Evolutionary conservation across 2,888 invertebrate genomes (phyloP).

Genomic region (Vannuccia rotundouncinata): DNA sequence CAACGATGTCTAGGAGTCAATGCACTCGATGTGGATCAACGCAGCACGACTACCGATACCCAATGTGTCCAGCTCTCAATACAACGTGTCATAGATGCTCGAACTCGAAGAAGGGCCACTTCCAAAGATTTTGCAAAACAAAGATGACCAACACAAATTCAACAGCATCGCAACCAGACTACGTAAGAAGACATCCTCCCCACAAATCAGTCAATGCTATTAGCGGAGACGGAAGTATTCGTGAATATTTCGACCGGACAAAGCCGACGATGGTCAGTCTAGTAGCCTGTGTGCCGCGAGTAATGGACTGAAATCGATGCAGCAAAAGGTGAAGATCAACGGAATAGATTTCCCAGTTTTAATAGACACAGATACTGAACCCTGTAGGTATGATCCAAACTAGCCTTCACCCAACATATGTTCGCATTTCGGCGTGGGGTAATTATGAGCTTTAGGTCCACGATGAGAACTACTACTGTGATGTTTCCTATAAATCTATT

Average conservation of each 20-base stretch:
- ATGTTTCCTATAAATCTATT: neutral
- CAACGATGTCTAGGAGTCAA: neutral
- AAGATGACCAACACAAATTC: neutral
- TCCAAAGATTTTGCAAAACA: neutral
- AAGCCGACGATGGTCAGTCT: neutral
- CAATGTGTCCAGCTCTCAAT: neutral
- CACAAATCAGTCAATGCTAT: neutral
- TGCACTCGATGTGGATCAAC: neutral
- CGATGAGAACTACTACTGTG: neutral
- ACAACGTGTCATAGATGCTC: neutral
- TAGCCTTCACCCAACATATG: neutral
- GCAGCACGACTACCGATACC: neutral
- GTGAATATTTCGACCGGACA: neutral
- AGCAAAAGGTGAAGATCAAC: neutral
- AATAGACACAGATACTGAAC: neutral
- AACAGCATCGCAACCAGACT: neutral
- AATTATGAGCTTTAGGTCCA: neutral
- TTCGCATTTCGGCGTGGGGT: neutral
- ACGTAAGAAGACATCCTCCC: neutral
- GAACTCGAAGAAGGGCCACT: neutral
- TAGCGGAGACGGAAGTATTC: neutral
- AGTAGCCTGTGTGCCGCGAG: neutral
- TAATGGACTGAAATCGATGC: neutral
- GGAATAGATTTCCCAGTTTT: neutral
- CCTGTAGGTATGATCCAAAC: neutral